Percentiles rank a stretch among this genome's conserved stretches.
Evolutionary conservation across 2,888 invertebrate species (phyloP).

Genomic region (Parnassius orleans): DNA sequence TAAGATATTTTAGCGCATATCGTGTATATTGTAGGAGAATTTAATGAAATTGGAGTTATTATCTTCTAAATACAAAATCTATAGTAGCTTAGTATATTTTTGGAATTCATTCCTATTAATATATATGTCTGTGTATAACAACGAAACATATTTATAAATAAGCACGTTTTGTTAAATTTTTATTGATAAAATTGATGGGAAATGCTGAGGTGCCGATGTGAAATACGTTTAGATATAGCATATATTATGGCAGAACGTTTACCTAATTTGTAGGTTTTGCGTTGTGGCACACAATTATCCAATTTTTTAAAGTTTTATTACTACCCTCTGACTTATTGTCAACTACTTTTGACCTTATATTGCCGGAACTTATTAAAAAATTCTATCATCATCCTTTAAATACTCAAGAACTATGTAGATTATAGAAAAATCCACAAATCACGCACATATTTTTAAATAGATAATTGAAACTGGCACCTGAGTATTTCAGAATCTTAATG

Average conservation of each 20-base stretch:
- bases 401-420: background rate
- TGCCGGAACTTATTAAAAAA: no score
- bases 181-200: constrained; percentile 1
- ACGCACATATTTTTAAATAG: constrained; percentile 3
- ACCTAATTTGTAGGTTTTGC: no score
- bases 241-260: no score
- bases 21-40: constrained; percentile 41
- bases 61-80: constrained; percentile 32
- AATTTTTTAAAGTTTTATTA: no score
- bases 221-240: background rate
- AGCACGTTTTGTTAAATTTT: constrained; percentile 26
- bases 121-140: constrained; percentile 40
- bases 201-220: constrained; percentile 5
- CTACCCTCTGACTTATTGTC: no score
- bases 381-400: background rate
- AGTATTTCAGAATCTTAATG: constrained; percentile 4
- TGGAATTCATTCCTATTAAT: constrained; percentile 33
- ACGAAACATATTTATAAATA: constrained; percentile 41
- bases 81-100: constrained; percentile 32
- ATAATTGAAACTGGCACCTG: constrained; percentile 1
- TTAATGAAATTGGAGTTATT: constrained; percentile 53
- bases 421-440: no score
- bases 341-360: no score
- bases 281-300: no score
- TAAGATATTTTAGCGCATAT: constrained; percentile 44